Percentiles rank a stretch among this genome's conserved stretches.
These are phyloP conservation scores for Leucosticte australis DNA, from an alignment of 2,113 vertebrate genomes.

Conservation along the genomic window DNA sequence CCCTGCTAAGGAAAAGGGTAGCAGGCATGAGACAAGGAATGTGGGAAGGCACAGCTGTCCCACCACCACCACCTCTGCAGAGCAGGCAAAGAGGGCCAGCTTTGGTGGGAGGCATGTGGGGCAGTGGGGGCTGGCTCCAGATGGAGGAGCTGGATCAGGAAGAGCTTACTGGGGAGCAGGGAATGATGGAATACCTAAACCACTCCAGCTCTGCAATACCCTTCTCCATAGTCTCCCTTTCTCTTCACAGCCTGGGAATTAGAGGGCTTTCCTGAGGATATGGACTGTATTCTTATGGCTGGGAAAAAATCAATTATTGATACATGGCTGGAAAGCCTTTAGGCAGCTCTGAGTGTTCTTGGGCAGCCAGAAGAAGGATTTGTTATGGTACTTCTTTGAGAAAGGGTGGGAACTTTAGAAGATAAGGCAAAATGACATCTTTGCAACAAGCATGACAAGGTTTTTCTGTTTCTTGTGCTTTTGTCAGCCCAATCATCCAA, in stretches of 20 bases:
- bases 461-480: neutral
- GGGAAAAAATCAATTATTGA: neutral
- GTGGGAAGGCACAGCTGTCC: neutral
- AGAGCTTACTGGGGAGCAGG: neutral
- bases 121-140: neutral
- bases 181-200: neutral
- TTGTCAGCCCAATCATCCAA: neutral
- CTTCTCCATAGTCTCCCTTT: neutral
- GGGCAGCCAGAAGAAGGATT: neutral
- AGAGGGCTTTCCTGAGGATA: neutral
- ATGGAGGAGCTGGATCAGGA: neutral
- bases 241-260: neutral
- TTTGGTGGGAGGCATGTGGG: neutral
- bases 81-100: neutral
- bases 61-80: fast-evolving
- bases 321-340: neutral
- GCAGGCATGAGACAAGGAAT: neutral
- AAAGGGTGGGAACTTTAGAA: neutral
- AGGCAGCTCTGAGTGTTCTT: neutral
- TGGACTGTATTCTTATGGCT: neutral
- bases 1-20: neutral
- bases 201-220: neutral
- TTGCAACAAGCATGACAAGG: neutral
- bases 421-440: neutral
- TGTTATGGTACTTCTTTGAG: neutral